Percentiles rank a stretch among this genome's conserved stretches.
These are phyloP conservation scores for Cerastis leucographa DNA, from an alignment of 2,888 invertebrate species.

Conservation along the genomic window DNA sequence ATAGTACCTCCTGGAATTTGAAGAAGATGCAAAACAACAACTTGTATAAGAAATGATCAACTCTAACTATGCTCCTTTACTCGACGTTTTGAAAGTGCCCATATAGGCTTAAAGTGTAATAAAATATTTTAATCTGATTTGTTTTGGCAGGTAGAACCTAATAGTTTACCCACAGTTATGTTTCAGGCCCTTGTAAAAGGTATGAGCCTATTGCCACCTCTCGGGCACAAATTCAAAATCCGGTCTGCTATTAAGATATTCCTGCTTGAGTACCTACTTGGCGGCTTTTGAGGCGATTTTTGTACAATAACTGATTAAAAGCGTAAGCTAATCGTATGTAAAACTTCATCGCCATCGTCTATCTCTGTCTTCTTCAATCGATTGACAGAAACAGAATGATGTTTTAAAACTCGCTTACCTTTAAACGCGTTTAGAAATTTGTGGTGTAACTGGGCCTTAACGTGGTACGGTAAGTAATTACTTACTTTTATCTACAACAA, in stretches of 20 bases:
- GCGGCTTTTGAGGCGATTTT: neutral
- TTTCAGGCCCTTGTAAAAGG: too few species aligned
- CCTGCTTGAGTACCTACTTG: too few species aligned
- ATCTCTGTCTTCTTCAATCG: neutral
- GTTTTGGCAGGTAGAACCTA: neutral
- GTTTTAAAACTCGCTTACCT: neutral
- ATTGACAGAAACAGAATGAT: neutral
- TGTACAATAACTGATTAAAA: neutral
- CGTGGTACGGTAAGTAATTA: neutral
- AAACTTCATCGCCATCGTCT: neutral
- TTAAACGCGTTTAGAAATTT: neutral
- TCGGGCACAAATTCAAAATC: too few species aligned
- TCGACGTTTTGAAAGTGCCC: neutral
- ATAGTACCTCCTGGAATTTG: too few species aligned
- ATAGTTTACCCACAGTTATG: neutral
- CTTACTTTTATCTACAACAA: constrained; percentile 22
- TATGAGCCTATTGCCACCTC: too few species aligned
- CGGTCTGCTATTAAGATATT: too few species aligned
- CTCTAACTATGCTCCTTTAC: neutral
- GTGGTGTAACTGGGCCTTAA: neutral
- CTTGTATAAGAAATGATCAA: neutral
- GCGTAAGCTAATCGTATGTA: neutral
- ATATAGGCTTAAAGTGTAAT: neutral
- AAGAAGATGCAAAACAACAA: too few species aligned
- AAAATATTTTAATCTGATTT: neutral